Evolutionary conservation across 2,797 vertebrate species (phyloP), one percentile per base, ranked within the genome.

Genomic region (Cygnus olor): DNA sequence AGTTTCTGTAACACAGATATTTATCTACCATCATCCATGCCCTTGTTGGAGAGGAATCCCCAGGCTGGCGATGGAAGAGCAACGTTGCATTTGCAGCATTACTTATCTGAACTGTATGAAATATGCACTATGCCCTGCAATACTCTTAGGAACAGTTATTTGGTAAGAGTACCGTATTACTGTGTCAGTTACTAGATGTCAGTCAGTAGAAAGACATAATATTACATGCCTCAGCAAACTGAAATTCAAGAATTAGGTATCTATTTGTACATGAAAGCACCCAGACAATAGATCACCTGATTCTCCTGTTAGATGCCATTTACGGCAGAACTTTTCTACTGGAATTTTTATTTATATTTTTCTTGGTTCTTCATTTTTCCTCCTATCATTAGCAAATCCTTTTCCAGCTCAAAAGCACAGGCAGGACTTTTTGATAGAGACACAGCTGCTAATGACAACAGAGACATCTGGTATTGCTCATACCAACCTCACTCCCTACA

Each of bases 61-160:
- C 32, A 65, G 2, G 34, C 11, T 53, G 27, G 28, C 0, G 0
- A 3, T 40, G 14, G 32, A 83, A 38, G 1, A 61, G 15, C 45
- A 54, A 11, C 10, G 16, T 30, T 54, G 24, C 18, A 5, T 58
- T 63, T 58, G 38, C 66, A 88, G 45, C 44, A 84, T 73, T 89
- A 57, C 38, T 38, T 27, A 34, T 7, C 12, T 56, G 90, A 95
- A 47, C 20, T 27, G 36, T 6, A 51, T 11, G 38, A 65, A 89
- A 71, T 7, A 14, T 11, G 45, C 1, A 30, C 13, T 13, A 5
- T 40, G 44, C 14, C 76, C 54, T 22, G 14, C 16, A 90, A n/a
- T 14, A 32, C 14, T 42, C 53, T 51, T 38, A n/a, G 13, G n/a
- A 90, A 42, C 14, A 28, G 13, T 10, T 22, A 15, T 47, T 77